These are phyloP conservation scores for Galleria mellonella DNA, from an alignment of 1,140 invertebrate species.

Conservation along the genomic window DNA sequence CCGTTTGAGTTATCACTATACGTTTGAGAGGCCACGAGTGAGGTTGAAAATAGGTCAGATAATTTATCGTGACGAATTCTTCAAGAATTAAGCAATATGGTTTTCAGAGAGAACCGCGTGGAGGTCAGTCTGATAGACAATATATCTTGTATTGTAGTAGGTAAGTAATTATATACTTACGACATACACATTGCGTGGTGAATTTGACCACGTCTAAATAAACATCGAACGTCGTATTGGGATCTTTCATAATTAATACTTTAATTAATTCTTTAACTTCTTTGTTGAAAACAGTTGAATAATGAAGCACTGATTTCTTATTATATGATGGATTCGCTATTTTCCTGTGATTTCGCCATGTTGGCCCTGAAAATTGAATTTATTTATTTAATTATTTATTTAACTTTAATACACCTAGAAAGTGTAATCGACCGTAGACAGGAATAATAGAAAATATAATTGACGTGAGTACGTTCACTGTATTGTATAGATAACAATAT, in stretches of 20 bases:
- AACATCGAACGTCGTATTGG: slow-evolving; percentile 21
- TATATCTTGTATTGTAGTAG: not conserved
- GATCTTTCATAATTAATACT: not conserved
- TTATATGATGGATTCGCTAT: slow-evolving; percentile 41
- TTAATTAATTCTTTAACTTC: slow-evolving; percentile 18
- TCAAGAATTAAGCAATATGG: too few species aligned
- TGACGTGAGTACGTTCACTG: too few species aligned
- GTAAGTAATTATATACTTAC: slow-evolving; percentile 21
- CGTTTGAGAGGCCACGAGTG: too few species aligned
- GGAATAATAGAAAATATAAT: too few species aligned
- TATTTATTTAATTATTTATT: not conserved
- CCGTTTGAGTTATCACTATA: too few species aligned
- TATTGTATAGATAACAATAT: too few species aligned
- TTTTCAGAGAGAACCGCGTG: too few species aligned
- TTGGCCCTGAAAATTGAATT: slow-evolving; percentile 24
- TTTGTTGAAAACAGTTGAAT: slow-evolving; percentile 23
- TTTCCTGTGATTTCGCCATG: slow-evolving; percentile 40
- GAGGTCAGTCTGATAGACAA: too few species aligned
- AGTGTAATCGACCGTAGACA: too few species aligned
- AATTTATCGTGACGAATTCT: too few species aligned
- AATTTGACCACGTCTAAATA: slow-evolving; percentile 31
- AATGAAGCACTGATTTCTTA: slow-evolving; percentile 33
- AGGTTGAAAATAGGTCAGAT: too few species aligned
- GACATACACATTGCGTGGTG: slow-evolving; percentile 40
- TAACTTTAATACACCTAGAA: not conserved